phyloP scores from a whole-genome alignment of 2,113 vertebrate species.

The Phyllopteryx taeniolatus region DNA sequence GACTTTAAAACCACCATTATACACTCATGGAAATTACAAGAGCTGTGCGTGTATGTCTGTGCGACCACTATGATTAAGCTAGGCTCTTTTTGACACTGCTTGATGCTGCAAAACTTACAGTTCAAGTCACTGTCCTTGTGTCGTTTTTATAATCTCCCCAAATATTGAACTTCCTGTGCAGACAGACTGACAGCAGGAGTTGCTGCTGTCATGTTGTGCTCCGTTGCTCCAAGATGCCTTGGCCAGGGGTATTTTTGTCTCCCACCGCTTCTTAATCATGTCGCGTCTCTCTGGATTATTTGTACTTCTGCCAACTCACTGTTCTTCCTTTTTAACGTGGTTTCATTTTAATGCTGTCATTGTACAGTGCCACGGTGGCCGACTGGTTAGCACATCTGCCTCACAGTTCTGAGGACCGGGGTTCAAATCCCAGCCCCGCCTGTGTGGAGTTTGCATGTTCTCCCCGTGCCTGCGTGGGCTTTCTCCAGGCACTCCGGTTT shows the following conservation, averaged over 20 bases:
- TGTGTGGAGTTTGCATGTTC: no score
- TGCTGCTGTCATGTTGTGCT: constrained; percentile 49
- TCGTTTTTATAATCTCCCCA: constrained; percentile 34
- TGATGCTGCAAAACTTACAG: constrained; percentile 18
- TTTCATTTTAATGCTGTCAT: neutral
- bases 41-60: no score
- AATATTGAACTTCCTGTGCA: constrained; percentile 36
- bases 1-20: no score
- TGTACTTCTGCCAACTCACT: neutral
- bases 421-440: no score
- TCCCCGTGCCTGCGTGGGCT: no score
- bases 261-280: constrained; percentile 61
- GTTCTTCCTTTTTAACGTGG: neutral
- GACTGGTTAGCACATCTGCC: no score
- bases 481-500: no score
- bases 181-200: constrained; percentile 48
- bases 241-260: constrained; percentile 61
- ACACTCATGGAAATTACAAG: no score
- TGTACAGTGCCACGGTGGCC: neutral
- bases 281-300: constrained; percentile 47
- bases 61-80: neutral
- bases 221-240: constrained; percentile 43
- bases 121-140: constrained; percentile 14
- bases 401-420: no score
- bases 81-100: neutral